These are phyloP conservation scores for Alligator mississippiensis DNA, from an alignment of 2,113 vertebrate genomes.

Conservation along the genomic window DNA sequence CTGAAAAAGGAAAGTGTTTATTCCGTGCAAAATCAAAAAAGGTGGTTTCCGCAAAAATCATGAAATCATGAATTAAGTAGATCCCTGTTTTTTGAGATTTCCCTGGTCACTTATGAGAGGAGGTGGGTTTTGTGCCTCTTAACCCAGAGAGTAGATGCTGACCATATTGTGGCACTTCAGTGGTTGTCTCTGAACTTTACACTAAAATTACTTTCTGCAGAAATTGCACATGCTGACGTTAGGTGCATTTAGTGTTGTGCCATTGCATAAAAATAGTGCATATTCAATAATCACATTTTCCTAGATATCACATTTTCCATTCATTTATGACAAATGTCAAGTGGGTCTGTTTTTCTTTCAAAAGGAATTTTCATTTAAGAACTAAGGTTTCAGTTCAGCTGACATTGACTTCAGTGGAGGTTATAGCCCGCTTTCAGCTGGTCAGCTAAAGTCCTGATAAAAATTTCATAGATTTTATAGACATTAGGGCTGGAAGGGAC, in stretches of 20 bases:
- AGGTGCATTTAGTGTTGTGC: background rate
- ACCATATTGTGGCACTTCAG: background rate
- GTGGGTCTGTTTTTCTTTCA: background rate
- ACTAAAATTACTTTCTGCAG: background rate
- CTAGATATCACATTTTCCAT: background rate
- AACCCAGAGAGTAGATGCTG: slow-evolving; percentile 59
- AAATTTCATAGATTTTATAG: no score
- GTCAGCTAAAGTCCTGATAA: background rate
- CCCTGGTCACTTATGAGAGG: slow-evolving; percentile 20
- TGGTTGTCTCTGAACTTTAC: background rate
- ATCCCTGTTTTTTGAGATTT: no score
- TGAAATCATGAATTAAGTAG: background rate
- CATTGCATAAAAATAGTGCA: background rate
- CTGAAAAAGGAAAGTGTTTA: slow-evolving; percentile 36
- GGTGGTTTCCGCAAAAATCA: slow-evolving; percentile 24
- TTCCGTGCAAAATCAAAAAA: no score
- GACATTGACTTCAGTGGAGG: background rate
- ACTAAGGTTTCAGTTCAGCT: background rate
- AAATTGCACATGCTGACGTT: background rate
- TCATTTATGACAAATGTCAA: background rate
- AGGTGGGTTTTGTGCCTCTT: slow-evolving; percentile 55
- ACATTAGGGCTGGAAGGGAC: no score
- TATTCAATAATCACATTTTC: background rate
- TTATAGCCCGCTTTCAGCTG: background rate
- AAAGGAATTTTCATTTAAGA: background rate